A percentile compares a stretch with the other conserved stretches of the same genome.
Conservation (phyloP, 2,113 vertebrate genomes). For the Eclectus roratus region DNA sequence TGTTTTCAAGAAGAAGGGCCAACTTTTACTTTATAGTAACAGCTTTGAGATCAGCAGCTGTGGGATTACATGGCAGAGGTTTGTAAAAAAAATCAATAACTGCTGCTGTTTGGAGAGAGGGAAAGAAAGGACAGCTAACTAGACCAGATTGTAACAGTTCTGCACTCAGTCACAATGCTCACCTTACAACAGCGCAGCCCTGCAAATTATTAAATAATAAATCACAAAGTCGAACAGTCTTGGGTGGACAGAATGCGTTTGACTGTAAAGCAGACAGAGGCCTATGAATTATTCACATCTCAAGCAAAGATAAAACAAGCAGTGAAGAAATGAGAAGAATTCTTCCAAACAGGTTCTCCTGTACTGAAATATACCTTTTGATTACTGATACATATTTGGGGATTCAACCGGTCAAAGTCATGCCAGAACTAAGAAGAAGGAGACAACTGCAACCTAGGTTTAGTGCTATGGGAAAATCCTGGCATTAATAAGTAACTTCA, state of each 20-base stretch:
- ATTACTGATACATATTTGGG: conserved; percentile 74
- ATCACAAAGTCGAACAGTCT: conserved; percentile 90
- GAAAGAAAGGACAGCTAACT: conserved; percentile 91
- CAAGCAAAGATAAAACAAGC: conserved; percentile 87
- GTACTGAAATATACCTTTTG: conserved; percentile 82
- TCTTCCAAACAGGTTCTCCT: conserved; percentile 81
- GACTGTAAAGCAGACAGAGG: conserved; percentile 86
- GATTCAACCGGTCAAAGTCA: conserved; percentile 71
- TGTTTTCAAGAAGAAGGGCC: conserved; percentile 81
- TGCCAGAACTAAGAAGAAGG: conserved; percentile 67
- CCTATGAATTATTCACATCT: conserved; percentile 88
- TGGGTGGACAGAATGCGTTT: conserved; percentile 88
- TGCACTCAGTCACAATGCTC: conserved; percentile 85
- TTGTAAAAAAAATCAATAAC: conserved; percentile 86
- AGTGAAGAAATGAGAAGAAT: conserved; percentile 80
- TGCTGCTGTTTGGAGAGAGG: conserved; percentile 83
- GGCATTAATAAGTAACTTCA: conserved; percentile 83
- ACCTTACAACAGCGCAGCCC: conserved; percentile 85
- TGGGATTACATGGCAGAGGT: conserved; percentile 80
- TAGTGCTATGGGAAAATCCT: conserved; percentile 70
- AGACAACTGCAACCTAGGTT: conserved; percentile 63
- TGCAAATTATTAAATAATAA: conserved; percentile 94
- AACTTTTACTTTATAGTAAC: conserved; percentile 79
- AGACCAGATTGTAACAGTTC: conserved; percentile 88
- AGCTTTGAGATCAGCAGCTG: conserved; percentile 82